These are phyloP conservation scores for Neotoxoptera formosana DNA, from an alignment of 1,140 invertebrate genomes.

Conservation along the genomic window DNA sequence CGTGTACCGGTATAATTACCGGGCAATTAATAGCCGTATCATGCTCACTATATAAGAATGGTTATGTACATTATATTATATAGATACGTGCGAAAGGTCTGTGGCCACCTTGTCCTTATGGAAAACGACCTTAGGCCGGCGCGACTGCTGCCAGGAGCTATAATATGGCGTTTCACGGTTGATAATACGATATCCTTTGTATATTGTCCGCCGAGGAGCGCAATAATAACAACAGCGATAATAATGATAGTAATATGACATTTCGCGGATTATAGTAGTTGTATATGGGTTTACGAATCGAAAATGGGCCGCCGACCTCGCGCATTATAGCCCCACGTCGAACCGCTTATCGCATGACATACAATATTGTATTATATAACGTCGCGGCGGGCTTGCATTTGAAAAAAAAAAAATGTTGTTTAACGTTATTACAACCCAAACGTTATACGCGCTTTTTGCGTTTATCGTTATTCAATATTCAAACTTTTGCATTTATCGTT, in stretches of 20 bases:
- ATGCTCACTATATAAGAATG: background rate
- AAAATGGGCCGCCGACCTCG: background rate
- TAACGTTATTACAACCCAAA: too few species aligned
- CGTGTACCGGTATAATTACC: slow-evolving; percentile 39
- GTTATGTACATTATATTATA: background rate
- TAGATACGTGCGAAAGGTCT: slow-evolving; percentile 2
- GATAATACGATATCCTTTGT: slow-evolving; percentile 20
- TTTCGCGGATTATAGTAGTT: background rate
- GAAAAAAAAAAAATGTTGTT: too few species aligned
- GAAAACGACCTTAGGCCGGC: background rate
- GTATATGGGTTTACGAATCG: background rate
- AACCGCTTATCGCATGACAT: background rate
- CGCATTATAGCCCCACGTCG: too few species aligned
- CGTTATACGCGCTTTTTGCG: too few species aligned
- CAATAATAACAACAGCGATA: background rate
- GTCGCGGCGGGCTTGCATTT: too few species aligned
- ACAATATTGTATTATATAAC: background rate
- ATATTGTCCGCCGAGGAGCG: background rate
- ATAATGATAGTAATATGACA: background rate
- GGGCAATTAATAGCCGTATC: slow-evolving; percentile 44
- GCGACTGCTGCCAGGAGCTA: background rate
- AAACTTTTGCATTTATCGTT: too few species aligned
- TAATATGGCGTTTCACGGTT: slow-evolving; percentile 42
- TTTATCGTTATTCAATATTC: too few species aligned
- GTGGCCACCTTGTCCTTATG: slow-evolving; percentile 38